Conservation (phyloP, 2,888 invertebrate genomes). For the Hylaea fasciaria region DNA sequence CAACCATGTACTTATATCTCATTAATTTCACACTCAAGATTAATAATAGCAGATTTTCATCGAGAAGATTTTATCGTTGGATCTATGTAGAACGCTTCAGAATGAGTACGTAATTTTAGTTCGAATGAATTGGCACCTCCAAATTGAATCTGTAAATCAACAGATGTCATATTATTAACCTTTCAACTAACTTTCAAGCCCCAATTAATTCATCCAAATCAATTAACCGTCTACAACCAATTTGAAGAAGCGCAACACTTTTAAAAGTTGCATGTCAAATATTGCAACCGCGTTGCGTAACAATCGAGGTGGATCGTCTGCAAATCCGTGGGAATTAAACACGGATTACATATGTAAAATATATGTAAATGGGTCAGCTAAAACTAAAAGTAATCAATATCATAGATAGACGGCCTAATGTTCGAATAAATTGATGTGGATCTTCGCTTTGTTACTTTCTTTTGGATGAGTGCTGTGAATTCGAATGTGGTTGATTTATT, state of each 20-base stretch:
- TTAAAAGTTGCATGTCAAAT: constrained; percentile 18
- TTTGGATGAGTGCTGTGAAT: constrained; percentile 16
- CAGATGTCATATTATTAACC: too few relatives aligned
- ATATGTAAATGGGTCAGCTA: constrained; percentile 24
- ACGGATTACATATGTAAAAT: constrained; percentile 23
- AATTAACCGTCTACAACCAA: constrained; percentile 9
- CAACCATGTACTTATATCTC: too few relatives aligned
- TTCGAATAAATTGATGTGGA: constrained; percentile 13
- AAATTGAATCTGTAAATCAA: too few relatives aligned
- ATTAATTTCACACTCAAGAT: too few relatives aligned
- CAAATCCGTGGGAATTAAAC: constrained; percentile 25
- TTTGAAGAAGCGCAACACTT: constrained; percentile 21
- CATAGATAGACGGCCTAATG: constrained; percentile 5
- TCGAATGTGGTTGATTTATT: constrained; percentile 13
- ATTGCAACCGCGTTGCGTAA: constrained; percentile 25
- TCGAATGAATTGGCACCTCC: too few relatives aligned
- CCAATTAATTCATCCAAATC: background rate
- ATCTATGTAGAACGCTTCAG: too few relatives aligned
- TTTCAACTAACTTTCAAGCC: background rate
- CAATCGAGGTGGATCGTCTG: constrained; percentile 21
- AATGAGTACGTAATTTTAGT: too few relatives aligned
- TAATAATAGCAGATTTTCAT: too few relatives aligned
- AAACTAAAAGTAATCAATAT: constrained; percentile 26
- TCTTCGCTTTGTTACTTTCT: constrained; percentile 26
- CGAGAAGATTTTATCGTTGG: too few relatives aligned